A percentile compares a stretch with the other conserved stretches of the same genome.
Evolutionary conservation across 1,140 invertebrate species (phyloP).

Genomic region (Dreissena rostriformis): DNA sequence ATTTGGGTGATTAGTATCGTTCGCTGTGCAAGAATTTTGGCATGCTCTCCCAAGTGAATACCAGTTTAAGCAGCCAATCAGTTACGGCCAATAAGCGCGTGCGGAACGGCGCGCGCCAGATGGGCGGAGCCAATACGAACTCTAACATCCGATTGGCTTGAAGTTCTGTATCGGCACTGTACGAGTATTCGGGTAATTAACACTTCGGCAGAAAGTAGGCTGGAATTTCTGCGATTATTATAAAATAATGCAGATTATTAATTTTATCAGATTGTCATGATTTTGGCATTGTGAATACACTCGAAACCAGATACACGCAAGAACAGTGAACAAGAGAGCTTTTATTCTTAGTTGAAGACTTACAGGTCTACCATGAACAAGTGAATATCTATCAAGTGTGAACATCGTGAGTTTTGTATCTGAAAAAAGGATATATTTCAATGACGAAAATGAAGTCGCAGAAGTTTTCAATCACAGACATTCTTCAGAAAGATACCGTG

Average conservation of each 20-base stretch:
- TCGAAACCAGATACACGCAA: too few relatives aligned
- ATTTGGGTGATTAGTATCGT: slow-evolving; percentile 38
- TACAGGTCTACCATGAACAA: too few relatives aligned
- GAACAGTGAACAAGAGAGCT: too few relatives aligned
- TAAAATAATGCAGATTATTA: slow-evolving; percentile 34
- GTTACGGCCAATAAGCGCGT: slow-evolving; percentile 21
- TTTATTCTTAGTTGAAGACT: too few relatives aligned
- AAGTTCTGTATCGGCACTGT: slow-evolving; percentile 8
- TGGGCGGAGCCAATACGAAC: slow-evolving; percentile 19
- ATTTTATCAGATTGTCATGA: slow-evolving; percentile 40
- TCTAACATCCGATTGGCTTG: slow-evolving; percentile 8
- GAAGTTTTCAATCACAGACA: slow-evolving; percentile 33
- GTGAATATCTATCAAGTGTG: too few relatives aligned
- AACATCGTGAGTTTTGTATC: too few relatives aligned
- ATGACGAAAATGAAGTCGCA: slow-evolving; percentile 19
- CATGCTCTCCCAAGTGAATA: slow-evolving; percentile 33
- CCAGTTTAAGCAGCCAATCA: slow-evolving; percentile 32
- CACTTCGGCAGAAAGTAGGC: slow-evolving; percentile 17
- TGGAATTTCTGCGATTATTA: slow-evolving; percentile 20
- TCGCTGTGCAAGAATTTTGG: slow-evolving; percentile 4
- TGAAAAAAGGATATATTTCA: too few relatives aligned
- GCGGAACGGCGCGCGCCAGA: slow-evolving; percentile 22
- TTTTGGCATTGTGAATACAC: too few relatives aligned
- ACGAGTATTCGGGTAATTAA: slow-evolving; percentile 48
- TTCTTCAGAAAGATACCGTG: slow-evolving; percentile 6